Conservation (phyloP, 2,888 invertebrate species). For the Automeris io region DNA sequence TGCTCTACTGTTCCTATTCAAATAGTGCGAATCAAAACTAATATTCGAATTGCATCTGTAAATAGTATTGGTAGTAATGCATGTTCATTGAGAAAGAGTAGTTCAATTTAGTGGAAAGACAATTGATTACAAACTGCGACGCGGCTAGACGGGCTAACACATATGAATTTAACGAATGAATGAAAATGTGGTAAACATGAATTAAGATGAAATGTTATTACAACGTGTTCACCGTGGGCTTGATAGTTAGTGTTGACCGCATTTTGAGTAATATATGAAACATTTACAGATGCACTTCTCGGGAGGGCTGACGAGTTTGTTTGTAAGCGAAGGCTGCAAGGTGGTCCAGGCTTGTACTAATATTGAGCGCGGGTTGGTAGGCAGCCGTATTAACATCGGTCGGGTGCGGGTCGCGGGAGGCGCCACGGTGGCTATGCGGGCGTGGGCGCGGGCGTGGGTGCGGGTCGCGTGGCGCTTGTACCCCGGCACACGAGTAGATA, state of each 20-base stretch:
- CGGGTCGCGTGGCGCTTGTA: no score
- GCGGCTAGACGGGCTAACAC: no score
- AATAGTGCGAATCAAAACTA: background rate
- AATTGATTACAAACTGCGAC: no score
- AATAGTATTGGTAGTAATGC: background rate
- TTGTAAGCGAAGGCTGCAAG: background rate
- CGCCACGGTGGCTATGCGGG: slow-evolving; percentile 4
- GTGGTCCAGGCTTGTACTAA: background rate
- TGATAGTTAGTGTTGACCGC: no score
- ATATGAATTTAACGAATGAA: no score
- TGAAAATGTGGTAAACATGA: no score
- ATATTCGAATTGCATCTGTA: background rate
- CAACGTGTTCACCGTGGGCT: no score
- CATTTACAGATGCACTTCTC: background rate
- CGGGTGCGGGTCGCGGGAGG: background rate
- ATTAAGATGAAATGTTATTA: no score
- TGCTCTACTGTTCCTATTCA: slow-evolving; percentile 5
- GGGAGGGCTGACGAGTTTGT: background rate
- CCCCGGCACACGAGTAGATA: no score
- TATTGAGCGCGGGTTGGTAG: background rate
- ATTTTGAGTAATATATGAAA: no score
- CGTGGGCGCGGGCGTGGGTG: slow-evolving; percentile 12
- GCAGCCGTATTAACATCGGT: background rate
- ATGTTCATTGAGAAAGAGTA: no score
- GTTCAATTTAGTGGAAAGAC: no score